A percentile compares a stretch with the other conserved stretches of the same genome.
These are phyloP conservation scores for Epinephelus moara DNA, from an alignment of 2,113 vertebrate species.

Conservation along the genomic window DNA sequence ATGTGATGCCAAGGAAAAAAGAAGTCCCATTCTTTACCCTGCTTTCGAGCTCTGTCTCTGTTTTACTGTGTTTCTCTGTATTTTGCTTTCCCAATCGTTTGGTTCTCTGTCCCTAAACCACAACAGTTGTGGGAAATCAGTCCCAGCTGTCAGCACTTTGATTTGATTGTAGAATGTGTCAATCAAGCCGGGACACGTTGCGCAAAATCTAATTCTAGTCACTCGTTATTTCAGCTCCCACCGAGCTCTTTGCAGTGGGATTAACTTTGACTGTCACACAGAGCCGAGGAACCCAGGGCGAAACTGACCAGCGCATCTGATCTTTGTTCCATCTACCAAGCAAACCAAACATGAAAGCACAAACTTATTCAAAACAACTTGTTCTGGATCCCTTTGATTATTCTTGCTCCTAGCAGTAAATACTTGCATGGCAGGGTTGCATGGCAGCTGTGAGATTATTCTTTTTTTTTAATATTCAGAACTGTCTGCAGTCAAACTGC, in stretches of 20 bases:
- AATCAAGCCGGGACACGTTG: constrained; percentile 74
- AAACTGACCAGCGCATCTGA: constrained; percentile 72
- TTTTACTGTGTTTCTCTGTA: constrained; percentile 56
- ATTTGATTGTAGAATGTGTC: constrained; percentile 82
- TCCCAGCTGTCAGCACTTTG: constrained; percentile 83
- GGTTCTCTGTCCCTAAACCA: constrained; percentile 68
- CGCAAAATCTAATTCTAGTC: constrained; percentile 74
- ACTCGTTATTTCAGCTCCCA: constrained; percentile 71
- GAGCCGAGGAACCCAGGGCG: constrained; percentile 27
- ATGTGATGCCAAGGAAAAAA: constrained; percentile 47
- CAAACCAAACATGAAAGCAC: constrained; percentile 69
- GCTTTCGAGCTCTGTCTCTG: constrained; percentile 38
- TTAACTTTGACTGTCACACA: constrained; percentile 66
- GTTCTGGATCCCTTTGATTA: constrained; percentile 61
- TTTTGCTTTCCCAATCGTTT: constrained; percentile 66
- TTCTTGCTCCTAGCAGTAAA: constrained; percentile 63
- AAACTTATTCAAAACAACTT: constrained; percentile 69
- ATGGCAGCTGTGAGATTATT: constrained; percentile 53
- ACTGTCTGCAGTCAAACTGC: constrained; percentile 27
- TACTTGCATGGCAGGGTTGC: constrained; percentile 54
- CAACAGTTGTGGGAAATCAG: constrained; percentile 79
- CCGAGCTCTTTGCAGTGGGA: constrained; percentile 54
- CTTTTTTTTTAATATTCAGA: constrained; percentile 24
- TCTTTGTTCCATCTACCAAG: constrained; percentile 58
- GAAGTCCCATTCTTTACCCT: constrained; percentile 23